Conservation (phyloP, 2,113 vertebrate genomes). For the Tor tambroides region DNA sequence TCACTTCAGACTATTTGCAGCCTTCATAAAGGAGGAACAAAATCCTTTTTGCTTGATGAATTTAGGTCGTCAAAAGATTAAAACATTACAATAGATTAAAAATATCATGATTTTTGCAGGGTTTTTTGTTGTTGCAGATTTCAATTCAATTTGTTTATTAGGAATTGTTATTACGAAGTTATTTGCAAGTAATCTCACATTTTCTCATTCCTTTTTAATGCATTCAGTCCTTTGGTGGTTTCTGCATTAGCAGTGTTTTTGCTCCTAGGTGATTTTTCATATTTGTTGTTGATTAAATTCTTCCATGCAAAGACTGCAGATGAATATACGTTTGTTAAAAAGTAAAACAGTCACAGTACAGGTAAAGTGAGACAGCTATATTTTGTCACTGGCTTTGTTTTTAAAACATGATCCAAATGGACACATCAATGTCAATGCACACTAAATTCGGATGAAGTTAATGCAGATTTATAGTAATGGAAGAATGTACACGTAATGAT, state of each 20-base stretch:
- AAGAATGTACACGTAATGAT: background rate
- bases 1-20: conserved; percentile 23
- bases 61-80: background rate
- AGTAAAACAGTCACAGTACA: background rate
- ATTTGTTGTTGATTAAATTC: background rate
- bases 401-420: background rate
- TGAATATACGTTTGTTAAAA: background rate
- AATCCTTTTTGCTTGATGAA: background rate
- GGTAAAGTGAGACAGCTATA: too few species aligned
- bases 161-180: too few species aligned
- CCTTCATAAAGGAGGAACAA: background rate
- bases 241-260: background rate
- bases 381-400: background rate
- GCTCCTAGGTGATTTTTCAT: background rate
- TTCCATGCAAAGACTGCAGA: background rate
- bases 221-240: background rate
- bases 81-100: background rate
- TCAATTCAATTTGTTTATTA: too few species aligned
- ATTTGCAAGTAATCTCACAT: background rate
- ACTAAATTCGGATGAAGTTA: background rate
- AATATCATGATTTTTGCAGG: background rate
- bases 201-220: background rate
- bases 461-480: background rate
- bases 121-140: background rate
- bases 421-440: background rate